These are phyloP conservation scores for Harpalus rubripes DNA, from an alignment of 2,888 invertebrate genomes.

Conservation along the genomic window DNA sequence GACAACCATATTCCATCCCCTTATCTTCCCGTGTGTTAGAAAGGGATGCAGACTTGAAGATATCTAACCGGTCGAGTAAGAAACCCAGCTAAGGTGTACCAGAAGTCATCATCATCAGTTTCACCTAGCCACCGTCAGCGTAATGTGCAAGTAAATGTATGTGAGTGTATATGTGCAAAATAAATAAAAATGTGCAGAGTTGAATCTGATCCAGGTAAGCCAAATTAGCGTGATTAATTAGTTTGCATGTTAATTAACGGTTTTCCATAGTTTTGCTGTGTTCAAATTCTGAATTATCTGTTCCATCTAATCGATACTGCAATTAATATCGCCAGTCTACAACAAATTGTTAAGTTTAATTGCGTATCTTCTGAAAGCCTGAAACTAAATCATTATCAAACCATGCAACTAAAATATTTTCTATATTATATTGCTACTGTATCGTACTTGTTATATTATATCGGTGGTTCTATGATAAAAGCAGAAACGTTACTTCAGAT, in stretches of 20 bases:
- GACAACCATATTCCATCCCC: neutral
- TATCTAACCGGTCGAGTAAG: slow-evolving; percentile 33
- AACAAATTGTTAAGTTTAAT: slow-evolving; percentile 44
- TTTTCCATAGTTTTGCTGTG: slow-evolving; percentile 66
- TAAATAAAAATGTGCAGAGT: slow-evolving; percentile 59
- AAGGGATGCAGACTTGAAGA: slow-evolving; percentile 71
- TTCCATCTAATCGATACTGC: slow-evolving; percentile 61
- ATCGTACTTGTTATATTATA: too few species aligned
- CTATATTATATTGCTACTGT: neutral
- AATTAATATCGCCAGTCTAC: slow-evolving; percentile 59
- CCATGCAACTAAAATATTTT: neutral
- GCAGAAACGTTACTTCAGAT: too few species aligned
- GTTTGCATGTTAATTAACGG: slow-evolving; percentile 67
- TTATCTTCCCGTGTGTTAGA: slow-evolving; percentile 69
- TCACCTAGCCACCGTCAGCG: neutral
- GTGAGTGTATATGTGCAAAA: slow-evolving; percentile 52
- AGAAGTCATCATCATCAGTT: slow-evolving; percentile 40
- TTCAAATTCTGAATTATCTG: slow-evolving; percentile 65
- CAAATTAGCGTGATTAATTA: slow-evolving; percentile 67
- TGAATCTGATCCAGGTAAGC: slow-evolving; percentile 65
- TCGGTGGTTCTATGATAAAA: too few species aligned
- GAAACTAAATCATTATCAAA: neutral
- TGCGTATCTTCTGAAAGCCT: slow-evolving; percentile 3
- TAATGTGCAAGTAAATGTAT: neutral
- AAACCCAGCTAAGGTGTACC: slow-evolving; percentile 14